Base-by-base conservation (phyloP, 1,140 invertebrate genomes). In the Frieseomelitta varia region DNA sequence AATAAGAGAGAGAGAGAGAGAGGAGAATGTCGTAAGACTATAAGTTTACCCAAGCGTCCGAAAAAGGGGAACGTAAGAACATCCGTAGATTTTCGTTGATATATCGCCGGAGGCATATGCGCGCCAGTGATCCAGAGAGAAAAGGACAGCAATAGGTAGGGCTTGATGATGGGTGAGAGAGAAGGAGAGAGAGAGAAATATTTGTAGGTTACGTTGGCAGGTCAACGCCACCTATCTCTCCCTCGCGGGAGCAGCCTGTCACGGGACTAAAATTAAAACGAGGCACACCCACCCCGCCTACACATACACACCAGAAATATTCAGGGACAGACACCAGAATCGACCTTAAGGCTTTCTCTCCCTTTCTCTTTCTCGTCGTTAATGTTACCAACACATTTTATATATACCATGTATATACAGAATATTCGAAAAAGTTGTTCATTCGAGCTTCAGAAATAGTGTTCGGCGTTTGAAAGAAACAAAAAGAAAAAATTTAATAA, bases 261-360 rank as follows among this genome's bases (percentile, higher is more conserved):
- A 87, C 73, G 86, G 53, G 84, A 91, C 92, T 94, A 94, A 94
- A 94, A 94, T 94, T 94, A 94, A 94, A 93, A 93, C 91, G 87
- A 91, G 92, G 87, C 77, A 88, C 90, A 88, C 78, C 88, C 88
- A 77, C 76, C 61, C 75, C 55, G 51, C 85, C 71, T 34, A 84
- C 85, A 76, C 80, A 56, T 76, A 73, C 63, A 85, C 71, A 53
- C 75, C 84, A 81, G 71, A n/a, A 82, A 79, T 67, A 53, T 79
- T 79, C 84, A 68, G 58, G 77, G 68, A 74, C 72, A 85, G 56
- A 81, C 27, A 58, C 47, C 24, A 51, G 61, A 77, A 85, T 87
- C 83, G 83, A 56, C 77, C 73, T 81, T 85, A 87, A 79, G 81
- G 58, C 56, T 84, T 84, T 68, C 71, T 71, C 75, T 83, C 39